Evolutionary conservation across 2,113 vertebrate genomes (phyloP), one percentile per base, ranked within the genome.

Genomic region (Cisticola juncidis): DNA sequence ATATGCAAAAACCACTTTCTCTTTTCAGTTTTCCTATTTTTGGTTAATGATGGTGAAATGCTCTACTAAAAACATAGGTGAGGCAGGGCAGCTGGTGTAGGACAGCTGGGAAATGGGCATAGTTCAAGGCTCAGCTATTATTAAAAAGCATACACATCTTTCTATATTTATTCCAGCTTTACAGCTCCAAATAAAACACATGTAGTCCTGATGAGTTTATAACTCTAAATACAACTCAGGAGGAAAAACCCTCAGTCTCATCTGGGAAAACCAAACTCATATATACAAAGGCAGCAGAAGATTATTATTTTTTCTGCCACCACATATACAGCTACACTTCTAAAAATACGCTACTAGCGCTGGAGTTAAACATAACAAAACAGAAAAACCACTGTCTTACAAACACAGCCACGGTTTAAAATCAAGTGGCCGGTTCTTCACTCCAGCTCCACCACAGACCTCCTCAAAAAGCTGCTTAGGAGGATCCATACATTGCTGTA

Each of bases 141-240:
- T 91, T 95, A 80, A 90, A 91, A 61, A 92, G 71, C 68, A 60
- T n/a, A 83, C 77, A 76, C 81, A 80, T 66, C 81, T 51, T 95
- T 92, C 81, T 94, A 85, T 96, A 94, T 92, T 90, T 95, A 86
- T 56, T 94, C 71, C 28, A 35, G 28, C 79, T 93, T 95, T 72
- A 62, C 50, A 88, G 45, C 48, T 83, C 86, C 62, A 93, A 86
- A 93, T 89, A 94, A 95, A 92, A 87, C 86, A 76, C 70, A 68
- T 45, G 29, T 47, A 71, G 53, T 58, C 69, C 62, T 51, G 54
- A 93, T 72, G 80, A 90, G 82, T 81, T 95, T 77, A 79, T 38
- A 90, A 79, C 64, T 78, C 57, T 64, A 94, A 92, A 94, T 78
- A 77, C 60, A 90, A 90, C 19, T 5, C 70, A 73, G 81, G 35